phyloP scores from a whole-genome alignment of 2,888 invertebrate genomes.

The Hemithea aestivaria region DNA sequence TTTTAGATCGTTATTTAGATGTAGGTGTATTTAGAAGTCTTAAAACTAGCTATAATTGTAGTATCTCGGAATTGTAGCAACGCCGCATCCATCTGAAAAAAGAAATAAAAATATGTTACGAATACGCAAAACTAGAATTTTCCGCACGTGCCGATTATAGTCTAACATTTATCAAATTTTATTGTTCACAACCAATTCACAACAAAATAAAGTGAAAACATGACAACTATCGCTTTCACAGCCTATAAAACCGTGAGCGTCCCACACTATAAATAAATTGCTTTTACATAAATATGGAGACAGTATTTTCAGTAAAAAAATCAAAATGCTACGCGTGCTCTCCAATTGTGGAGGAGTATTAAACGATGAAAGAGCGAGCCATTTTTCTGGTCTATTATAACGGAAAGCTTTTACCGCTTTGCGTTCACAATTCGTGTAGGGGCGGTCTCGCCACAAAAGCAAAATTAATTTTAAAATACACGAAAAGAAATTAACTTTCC shows the following conservation, averaged over 20 bases:
- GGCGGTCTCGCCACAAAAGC: slow-evolving; percentile 70
- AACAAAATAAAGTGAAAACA: too few species aligned
- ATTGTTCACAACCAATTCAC: slow-evolving; percentile 37
- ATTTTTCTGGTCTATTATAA: slow-evolving; percentile 58
- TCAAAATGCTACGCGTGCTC: slow-evolving; percentile 14
- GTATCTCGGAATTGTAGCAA: too few species aligned
- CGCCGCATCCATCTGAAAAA: too few species aligned
- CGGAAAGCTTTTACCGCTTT: slow-evolving; percentile 64
- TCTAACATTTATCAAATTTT: slow-evolving; percentile 42
- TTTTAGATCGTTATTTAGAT: too few species aligned
- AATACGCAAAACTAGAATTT: neutral
- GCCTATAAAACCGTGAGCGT: slow-evolving; percentile 1
- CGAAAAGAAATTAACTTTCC: slow-evolving; percentile 77
- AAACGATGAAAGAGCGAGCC: slow-evolving; percentile 47
- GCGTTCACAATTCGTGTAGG: slow-evolving; percentile 62
- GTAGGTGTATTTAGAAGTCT: too few species aligned
- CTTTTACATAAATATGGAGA: neutral
- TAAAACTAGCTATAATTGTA: too few species aligned
- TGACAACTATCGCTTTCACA: neutral
- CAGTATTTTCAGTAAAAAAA: slow-evolving; percentile 8
- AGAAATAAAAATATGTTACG: too few species aligned
- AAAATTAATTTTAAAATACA: slow-evolving; percentile 78
- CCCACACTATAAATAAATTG: neutral
- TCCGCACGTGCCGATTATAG: slow-evolving; percentile 34
- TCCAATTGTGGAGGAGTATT: slow-evolving; percentile 45